phyloP scores from a whole-genome alignment of 2,888 invertebrate species.

The Parascotia fuliginaria region DNA sequence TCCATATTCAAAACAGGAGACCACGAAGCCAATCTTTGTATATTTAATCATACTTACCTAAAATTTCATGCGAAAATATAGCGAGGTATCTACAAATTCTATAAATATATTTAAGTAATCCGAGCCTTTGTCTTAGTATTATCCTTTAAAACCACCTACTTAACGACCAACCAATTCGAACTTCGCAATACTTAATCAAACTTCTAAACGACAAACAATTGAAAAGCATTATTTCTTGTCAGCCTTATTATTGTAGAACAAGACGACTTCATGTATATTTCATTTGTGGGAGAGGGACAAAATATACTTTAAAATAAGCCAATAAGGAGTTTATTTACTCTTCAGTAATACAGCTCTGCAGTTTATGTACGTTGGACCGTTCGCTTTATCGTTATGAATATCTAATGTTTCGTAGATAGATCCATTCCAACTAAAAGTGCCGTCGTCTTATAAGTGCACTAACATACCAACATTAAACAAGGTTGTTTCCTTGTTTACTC shows the following conservation, averaged over 20 bases:
- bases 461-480: neutral
- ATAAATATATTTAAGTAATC: neutral
- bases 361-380: conserved; percentile 22
- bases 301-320: conserved; percentile 36
- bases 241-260: conserved; percentile 46
- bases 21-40: no score
- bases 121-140: conserved; percentile 20
- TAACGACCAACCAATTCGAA: conserved; percentile 36
- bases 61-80: neutral
- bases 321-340: conserved; percentile 45
- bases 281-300: conserved; percentile 25
- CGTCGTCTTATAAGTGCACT: conserved; percentile 4
- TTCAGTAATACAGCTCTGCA: conserved; percentile 25
- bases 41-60: no score
- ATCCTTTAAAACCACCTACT: conserved; percentile 28
- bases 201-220: conserved; percentile 51
- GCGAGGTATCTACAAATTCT: neutral
- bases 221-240: conserved; percentile 45
- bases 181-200: conserved; percentile 45
- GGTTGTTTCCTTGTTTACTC: neutral
- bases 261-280: conserved; percentile 20
- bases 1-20: no score
- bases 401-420: conserved; percentile 7
- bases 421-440: conserved; percentile 1
- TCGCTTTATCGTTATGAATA: conserved; percentile 14